Evolutionary conservation across 1,140 invertebrate genomes (phyloP).

Genomic region (Lepidurus apus): DNA sequence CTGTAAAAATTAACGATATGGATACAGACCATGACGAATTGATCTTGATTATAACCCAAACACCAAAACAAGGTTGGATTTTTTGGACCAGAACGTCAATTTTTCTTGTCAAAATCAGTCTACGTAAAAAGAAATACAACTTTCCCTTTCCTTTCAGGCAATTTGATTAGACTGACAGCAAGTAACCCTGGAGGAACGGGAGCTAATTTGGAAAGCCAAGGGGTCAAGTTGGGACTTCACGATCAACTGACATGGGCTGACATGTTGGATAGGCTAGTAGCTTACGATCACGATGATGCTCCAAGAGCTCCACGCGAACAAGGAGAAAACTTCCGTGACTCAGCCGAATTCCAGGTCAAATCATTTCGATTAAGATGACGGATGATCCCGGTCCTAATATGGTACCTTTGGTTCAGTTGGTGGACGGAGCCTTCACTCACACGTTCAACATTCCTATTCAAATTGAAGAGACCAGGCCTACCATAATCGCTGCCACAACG

Average conservation of each 20-base stretch:
- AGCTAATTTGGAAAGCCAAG: background rate
- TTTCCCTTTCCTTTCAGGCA: background rate
- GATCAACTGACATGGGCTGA: constrained; percentile 14
- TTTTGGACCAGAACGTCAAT: background rate
- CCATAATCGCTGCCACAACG: background rate
- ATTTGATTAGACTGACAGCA: constrained; percentile 4
- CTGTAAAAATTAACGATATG: constrained; percentile 27
- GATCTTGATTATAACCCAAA: background rate
- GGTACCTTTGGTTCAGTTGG: background rate
- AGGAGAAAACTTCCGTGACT: background rate
- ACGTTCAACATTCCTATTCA: background rate
- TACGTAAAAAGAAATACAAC: background rate
- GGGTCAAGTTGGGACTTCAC: constrained; percentile 2
- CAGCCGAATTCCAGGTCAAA: background rate
- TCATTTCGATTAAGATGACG: background rate
- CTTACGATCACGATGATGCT: background rate
- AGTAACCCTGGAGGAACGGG: background rate
- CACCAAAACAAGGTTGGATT: background rate
- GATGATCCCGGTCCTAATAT: background rate
- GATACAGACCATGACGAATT: constrained; percentile 28
- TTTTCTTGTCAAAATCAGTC: background rate
- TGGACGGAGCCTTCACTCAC: background rate
- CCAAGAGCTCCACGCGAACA: background rate
- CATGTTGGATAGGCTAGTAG: background rate
- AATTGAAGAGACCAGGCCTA: constrained; percentile 11